phyloP scores from a whole-genome alignment of 2,113 vertebrate species.

The Gobio gobio region DNA sequence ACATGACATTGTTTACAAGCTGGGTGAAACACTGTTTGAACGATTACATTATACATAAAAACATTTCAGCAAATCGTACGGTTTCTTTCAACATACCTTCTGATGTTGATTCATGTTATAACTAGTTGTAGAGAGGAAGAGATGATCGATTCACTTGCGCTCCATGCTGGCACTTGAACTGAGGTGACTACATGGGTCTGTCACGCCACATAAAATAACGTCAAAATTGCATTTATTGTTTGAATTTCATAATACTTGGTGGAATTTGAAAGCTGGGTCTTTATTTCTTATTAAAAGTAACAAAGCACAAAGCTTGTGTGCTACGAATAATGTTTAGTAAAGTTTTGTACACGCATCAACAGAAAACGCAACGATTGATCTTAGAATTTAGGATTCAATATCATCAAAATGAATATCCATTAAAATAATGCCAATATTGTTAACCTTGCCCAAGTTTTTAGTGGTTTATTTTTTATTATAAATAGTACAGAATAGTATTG shows the following conservation, averaged over 20 bases:
- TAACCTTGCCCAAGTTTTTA: background rate
- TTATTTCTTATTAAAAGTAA: too few relatives aligned
- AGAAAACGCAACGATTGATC: too few relatives aligned
- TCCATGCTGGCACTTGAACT: background rate
- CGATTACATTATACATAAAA: background rate
- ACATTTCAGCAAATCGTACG: background rate
- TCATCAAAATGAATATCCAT: background rate
- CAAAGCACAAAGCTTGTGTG: too few relatives aligned
- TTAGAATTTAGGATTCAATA: background rate
- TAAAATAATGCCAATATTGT: background rate
- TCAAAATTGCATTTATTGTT: background rate
- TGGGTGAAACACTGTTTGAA: background rate
- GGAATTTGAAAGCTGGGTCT: too few relatives aligned
- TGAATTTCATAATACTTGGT: too few relatives aligned
- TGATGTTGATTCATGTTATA: background rate
- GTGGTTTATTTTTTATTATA: background rate
- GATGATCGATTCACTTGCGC: background rate
- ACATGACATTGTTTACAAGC: background rate
- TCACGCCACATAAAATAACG: background rate
- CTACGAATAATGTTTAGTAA: too few relatives aligned
- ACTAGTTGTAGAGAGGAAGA: background rate
- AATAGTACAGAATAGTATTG: too few relatives aligned
- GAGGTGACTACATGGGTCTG: background rate
- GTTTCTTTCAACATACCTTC: background rate
- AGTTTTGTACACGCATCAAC: too few relatives aligned